phyloP scores from a whole-genome alignment of 53 echinoderm and acorn worm species.

The Hippasteria phrygiana region DNA sequence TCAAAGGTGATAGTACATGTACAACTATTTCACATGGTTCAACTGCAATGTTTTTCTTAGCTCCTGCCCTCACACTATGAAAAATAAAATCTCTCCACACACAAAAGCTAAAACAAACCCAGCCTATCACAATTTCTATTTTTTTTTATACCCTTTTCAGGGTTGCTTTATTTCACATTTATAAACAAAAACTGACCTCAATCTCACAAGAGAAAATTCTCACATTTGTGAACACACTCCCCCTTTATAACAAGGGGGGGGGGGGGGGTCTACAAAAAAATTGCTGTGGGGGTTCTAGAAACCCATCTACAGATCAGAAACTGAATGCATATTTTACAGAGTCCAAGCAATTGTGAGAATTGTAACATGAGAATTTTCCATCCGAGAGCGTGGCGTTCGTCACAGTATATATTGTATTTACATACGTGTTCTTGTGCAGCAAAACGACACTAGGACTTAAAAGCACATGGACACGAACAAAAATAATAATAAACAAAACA shows the following conservation, averaged over 20 bases:
- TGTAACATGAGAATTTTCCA: conserved; percentile 36
- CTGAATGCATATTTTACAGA: background rate
- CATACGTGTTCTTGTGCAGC: conserved; percentile 45
- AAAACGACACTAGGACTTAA: background rate
- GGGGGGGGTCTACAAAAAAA: background rate
- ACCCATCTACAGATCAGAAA: background rate
- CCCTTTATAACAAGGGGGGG: background rate
- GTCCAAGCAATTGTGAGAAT: no score
- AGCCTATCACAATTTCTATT: no score
- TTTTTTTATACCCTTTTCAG: conserved; percentile 28
- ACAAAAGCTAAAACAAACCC: no score
- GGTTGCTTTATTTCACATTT: conserved; percentile 59
- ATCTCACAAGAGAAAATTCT: conserved; percentile 38
- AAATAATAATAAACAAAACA: background rate
- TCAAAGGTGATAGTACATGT: no score
- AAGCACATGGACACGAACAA: background rate
- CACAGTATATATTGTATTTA: conserved; percentile 44
- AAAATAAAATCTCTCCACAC: no score
- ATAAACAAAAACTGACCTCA: conserved; percentile 45
- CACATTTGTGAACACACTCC: background rate
- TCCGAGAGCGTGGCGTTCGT: background rate
- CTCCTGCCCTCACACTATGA: no score
- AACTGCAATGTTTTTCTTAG: no score
- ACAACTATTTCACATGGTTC: no score
- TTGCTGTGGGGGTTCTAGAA: background rate